These are phyloP conservation scores for Dryobates pubescens DNA, from an alignment of 2,797 vertebrate genomes.

Conservation along the genomic window DNA sequence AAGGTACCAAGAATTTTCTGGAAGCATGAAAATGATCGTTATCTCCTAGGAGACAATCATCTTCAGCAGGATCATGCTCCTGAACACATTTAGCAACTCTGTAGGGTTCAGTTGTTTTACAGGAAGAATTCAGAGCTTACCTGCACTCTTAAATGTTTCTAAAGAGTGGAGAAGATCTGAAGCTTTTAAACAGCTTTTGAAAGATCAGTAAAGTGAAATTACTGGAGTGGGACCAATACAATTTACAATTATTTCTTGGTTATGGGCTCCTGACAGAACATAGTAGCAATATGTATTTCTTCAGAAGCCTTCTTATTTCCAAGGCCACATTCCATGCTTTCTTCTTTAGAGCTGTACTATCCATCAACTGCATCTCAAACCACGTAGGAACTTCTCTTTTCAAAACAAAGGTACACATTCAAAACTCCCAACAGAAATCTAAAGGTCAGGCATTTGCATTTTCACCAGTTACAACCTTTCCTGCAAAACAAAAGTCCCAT, in stretches of 20 bases:
- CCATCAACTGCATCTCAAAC: neutral
- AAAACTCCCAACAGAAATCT: conserved; percentile 1
- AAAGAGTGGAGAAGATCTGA: neutral
- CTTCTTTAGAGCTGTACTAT: neutral
- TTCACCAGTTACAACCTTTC: neutral
- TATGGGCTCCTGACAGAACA: neutral
- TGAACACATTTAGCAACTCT: neutral
- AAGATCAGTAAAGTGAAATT: neutral
- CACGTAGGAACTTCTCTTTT: neutral
- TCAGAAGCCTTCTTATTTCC: neutral
- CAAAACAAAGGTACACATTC: neutral
- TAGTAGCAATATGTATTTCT: neutral
- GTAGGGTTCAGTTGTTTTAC: neutral
- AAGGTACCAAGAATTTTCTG: neutral
- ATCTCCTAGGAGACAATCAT: conserved; percentile 36
- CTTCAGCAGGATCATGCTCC: neutral
- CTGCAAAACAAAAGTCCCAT: neutral
- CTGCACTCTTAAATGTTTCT: neutral
- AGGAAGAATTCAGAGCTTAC: neutral
- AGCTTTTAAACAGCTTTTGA: neutral
- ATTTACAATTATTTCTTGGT: neutral
- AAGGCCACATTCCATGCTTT: neutral
- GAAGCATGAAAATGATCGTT: neutral
- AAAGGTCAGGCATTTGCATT: conserved; percentile 41
- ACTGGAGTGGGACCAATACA: neutral